Evolutionary conservation across 2,888 invertebrate species (phyloP).

Genomic region (Opisthograptis luteolata): DNA sequence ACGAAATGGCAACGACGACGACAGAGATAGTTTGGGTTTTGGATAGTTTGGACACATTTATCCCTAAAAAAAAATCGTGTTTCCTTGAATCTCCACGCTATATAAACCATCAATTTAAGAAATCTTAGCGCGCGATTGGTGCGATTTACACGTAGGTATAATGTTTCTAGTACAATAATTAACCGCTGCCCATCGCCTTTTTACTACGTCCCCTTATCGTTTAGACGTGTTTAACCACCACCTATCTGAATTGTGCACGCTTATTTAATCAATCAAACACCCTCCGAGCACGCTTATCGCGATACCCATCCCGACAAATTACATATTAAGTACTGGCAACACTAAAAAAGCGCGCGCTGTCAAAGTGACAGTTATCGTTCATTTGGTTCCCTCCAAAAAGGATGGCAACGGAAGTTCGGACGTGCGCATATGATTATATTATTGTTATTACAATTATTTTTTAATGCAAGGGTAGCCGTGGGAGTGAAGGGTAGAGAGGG

Average conservation of each 20-base stretch:
- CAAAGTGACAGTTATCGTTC: constrained; percentile 64
- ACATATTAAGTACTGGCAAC: constrained; percentile 76
- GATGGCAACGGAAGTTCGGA: constrained; percentile 62
- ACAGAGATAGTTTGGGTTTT: too few species aligned
- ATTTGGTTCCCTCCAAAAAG: constrained; percentile 57
- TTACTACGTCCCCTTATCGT: constrained; percentile 57
- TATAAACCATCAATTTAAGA: too few species aligned
- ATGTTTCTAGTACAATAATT: too few species aligned
- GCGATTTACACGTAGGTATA: too few species aligned
- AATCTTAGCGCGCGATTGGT: too few species aligned
- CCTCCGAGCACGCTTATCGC: constrained; percentile 67
- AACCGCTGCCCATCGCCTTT: constrained; percentile 29
- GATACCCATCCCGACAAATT: constrained; percentile 76
- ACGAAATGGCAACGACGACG: too few species aligned
- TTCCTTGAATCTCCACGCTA: too few species aligned
- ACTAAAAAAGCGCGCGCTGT: constrained; percentile 68
- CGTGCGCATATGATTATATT: constrained; percentile 78
- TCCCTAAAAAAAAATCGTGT: too few species aligned
- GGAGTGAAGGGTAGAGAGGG: constrained; percentile 56
- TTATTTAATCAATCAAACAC: constrained; percentile 81
- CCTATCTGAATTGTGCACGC: constrained; percentile 74
- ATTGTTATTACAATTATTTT: constrained; percentile 78
- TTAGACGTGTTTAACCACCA: constrained; percentile 64
- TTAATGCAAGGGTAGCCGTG: constrained; percentile 69
- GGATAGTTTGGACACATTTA: too few species aligned